Percentiles rank a stretch among this genome's conserved stretches.
Conservation (phyloP, 2,113 vertebrate genomes). For the Ochotona curzoniae region DNA sequence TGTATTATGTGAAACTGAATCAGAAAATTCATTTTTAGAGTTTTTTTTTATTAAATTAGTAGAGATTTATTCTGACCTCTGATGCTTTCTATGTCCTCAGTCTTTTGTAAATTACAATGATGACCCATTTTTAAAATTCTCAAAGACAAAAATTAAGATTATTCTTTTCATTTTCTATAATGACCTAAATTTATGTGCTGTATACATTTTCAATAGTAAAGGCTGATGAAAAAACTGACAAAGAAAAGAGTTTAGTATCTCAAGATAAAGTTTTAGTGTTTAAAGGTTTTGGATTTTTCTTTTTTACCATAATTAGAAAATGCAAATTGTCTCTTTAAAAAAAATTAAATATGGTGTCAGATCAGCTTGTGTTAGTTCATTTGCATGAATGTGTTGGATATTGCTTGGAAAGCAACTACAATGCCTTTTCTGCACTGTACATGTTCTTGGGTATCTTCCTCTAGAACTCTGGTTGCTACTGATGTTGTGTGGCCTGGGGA, state of each 20-base stretch:
- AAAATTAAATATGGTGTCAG: neutral
- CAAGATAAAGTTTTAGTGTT: neutral
- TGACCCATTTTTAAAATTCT: neutral
- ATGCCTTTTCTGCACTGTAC: neutral
- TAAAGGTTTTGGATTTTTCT: neutral
- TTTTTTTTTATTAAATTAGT: neutral
- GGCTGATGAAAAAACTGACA: neutral
- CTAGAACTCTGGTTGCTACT: neutral
- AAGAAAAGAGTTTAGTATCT: slow-evolving; percentile 22
- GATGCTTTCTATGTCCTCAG: neutral
- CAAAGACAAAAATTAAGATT: slow-evolving; percentile 29
- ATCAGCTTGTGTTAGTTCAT: neutral
- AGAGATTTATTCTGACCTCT: slow-evolving; percentile 44
- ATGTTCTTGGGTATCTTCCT: neutral
- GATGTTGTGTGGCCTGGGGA: neutral
- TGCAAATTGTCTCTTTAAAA: neutral
- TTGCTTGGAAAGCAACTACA: neutral
- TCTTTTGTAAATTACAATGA: neutral
- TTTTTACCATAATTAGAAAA: neutral
- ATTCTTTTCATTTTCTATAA: slow-evolving; percentile 28
- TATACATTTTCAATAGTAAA: neutral
- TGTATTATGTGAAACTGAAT: neutral
- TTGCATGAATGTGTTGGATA: neutral
- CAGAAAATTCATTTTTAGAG: slow-evolving; percentile 3
- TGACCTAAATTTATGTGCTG: neutral